Evolutionary conservation across 64 coral and sea anemone species (phyloP), one percentile per base, ranked within the genome.

Genomic region (Porites lutea): DNA sequence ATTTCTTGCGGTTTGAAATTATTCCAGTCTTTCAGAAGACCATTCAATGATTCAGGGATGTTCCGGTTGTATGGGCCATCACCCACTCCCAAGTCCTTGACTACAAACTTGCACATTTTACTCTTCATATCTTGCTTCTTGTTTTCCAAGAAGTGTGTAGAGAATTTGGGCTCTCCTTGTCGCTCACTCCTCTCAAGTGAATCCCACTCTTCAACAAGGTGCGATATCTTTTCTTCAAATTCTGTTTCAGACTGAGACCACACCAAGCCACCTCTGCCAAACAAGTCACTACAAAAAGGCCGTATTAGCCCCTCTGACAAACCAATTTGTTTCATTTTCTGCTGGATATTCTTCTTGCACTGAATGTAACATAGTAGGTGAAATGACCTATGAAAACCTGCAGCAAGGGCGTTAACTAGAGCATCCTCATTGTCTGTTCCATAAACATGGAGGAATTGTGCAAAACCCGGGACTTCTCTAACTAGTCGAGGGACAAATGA

Each of bases 341-440:
- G 82, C 62, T 79, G 72, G 59, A 91, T 48, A 74, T 91, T 91
- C 73, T 52, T 82, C 60, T 91, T 52, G 13, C 89, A 83, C 48
- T 83, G 89, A 19, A 91, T 21, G 52, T 83, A 91, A 59, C 89
- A 91, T 15, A 83, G 78, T 12, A 91, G 58, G 2, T 78, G 89
- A 4, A 8, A 0, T 67, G 91, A 58, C 27, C 69, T 13, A 2
- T 13, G 37, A 67, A 79, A 93, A 59, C 46, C 82, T 23, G 83
- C 82, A 48, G 55, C 72, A 18, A 87, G 22, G n/a, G 74, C 83
- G 77, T 93, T 93, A 10, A 10, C 2, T 27, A 93, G 23, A 2
- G 62, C 83, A 67, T 16, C n/a, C 46, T 93, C 91, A 66, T 84
- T 45, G 58, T 91, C 78, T 18, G 89, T 84, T 50, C 89, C 91